phyloP scores from a whole-genome alignment of 2,797 vertebrate genomes.

The Amblyopsis hoosieri region DNA sequence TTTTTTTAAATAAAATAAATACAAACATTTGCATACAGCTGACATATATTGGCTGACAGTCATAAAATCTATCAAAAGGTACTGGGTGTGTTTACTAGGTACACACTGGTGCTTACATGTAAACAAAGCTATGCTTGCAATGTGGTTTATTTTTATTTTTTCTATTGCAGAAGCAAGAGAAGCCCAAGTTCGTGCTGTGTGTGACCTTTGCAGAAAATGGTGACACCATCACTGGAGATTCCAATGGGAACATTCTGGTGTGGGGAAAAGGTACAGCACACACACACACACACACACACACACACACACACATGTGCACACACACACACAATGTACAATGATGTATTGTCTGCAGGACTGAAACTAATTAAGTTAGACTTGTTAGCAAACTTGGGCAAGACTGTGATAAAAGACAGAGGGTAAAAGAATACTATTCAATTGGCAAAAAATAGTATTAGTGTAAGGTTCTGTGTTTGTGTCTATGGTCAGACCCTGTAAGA shows the following conservation, averaged over 20 bases:
- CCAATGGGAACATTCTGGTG: slow-evolving; percentile 96
- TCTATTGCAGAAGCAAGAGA: slow-evolving; percentile 94
- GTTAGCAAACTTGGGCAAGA: background rate
- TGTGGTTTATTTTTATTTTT: slow-evolving; percentile 41
- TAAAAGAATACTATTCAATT: background rate
- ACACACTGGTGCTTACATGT: slow-evolving; percentile 22
- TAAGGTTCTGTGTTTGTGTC: background rate
- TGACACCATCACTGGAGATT: slow-evolving; percentile 96
- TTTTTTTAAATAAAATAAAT: no score
- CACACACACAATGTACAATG: slow-evolving; percentile 1
- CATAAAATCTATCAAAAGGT: background rate
- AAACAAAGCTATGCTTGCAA: slow-evolving; percentile 22
- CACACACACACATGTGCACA: background rate
- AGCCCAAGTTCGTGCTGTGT: slow-evolving; percentile 98
- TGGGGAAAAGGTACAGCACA: slow-evolving; percentile 93
- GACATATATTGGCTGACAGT: no score
- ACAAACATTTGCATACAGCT: no score
- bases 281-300: background rate
- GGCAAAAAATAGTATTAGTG: background rate
- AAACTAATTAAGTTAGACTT: background rate
- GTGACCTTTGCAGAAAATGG: slow-evolving; percentile 98
- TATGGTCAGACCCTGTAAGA: slow-evolving; percentile 10
- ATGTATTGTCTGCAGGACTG: background rate
- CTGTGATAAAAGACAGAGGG: background rate
- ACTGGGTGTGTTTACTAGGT: slow-evolving; percentile 7